Percentiles rank a stretch among this genome's conserved stretches.
Evolutionary conservation across 2,113 vertebrate species (phyloP).

Genomic region (Cephalopholis sonnerati): DNA sequence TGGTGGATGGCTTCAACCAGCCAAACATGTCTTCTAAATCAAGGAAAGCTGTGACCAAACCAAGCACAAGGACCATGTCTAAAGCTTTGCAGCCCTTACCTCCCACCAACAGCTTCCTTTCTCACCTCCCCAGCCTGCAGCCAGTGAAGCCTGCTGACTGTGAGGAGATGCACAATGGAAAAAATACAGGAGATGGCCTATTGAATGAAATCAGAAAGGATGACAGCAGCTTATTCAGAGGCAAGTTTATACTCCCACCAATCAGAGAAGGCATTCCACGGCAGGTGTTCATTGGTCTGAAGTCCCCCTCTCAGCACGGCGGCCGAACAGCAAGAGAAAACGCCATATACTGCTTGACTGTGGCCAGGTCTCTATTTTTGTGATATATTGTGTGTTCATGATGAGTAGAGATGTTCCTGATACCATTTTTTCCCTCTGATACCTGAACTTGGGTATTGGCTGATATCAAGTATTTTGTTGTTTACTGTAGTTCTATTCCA

Average conservation of each 20-base stretch:
- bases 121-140: constrained; percentile 41
- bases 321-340: constrained; percentile 81
- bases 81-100: constrained; percentile 42
- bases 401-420: background rate
- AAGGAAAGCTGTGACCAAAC: constrained; percentile 48
- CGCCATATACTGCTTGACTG: constrained; percentile 79
- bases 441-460: no score
- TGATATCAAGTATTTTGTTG: background rate
- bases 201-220: constrained; percentile 47
- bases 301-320: constrained; percentile 69
- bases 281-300: background rate
- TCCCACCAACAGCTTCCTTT: constrained; percentile 12
- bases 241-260: constrained; percentile 74
- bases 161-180: constrained; percentile 29
- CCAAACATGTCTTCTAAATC: constrained; percentile 81
- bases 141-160: constrained; percentile 11
- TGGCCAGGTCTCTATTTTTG: constrained; percentile 80
- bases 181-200: background rate
- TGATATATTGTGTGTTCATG: background rate
- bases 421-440: background rate
- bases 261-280: constrained; percentile 20
- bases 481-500: background rate
- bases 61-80: constrained; percentile 28
- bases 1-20: constrained; percentile 84
- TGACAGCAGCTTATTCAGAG: constrained; percentile 43